These are phyloP conservation scores for Echinops telfairi DNA, from an alignment of 2,113 vertebrate genomes.

Conservation along the genomic window DNA sequence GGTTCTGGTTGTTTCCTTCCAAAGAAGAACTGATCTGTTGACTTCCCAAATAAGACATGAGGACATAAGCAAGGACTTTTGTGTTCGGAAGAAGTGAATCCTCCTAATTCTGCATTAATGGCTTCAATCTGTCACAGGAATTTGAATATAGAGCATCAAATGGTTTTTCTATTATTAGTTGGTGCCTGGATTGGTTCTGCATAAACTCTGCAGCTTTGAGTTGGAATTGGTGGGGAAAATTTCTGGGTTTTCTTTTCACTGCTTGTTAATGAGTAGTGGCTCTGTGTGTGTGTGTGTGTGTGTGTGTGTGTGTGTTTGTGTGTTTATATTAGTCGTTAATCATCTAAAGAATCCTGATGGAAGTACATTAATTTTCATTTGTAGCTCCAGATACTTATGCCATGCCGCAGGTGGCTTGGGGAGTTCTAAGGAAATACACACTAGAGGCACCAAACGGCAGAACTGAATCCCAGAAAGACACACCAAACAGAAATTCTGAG, in stretches of 20 bases:
- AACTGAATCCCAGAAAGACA: background rate
- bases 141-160: slow-evolving; percentile 49
- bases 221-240: slow-evolving; percentile 3
- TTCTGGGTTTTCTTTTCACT: background rate
- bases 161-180: slow-evolving; percentile 41
- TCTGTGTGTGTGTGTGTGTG: slow-evolving; percentile 35
- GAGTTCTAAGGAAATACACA: background rate
- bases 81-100: slow-evolving; percentile 65
- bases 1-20: slow-evolving; percentile 55
- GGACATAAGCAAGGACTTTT: slow-evolving; percentile 58
- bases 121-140: slow-evolving; percentile 51
- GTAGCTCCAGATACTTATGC: slow-evolving; percentile 6
- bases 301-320: slow-evolving; percentile 22
- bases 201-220: slow-evolving; percentile 43
- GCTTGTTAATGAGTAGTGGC: no score
- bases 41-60: slow-evolving; percentile 63
- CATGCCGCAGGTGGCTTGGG: background rate
- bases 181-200: background rate
- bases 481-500: background rate
- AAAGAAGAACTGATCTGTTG: slow-evolving; percentile 66
- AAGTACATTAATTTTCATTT: slow-evolving; percentile 44
- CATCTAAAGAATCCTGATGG: background rate
- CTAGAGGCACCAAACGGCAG: background rate
- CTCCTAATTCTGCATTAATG: slow-evolving; percentile 46
- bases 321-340: slow-evolving; percentile 37